Evolutionary conservation across 2,888 invertebrate species (phyloP), one percentile per base, ranked within the genome.

Genomic region (Euplexia lucipara): DNA sequence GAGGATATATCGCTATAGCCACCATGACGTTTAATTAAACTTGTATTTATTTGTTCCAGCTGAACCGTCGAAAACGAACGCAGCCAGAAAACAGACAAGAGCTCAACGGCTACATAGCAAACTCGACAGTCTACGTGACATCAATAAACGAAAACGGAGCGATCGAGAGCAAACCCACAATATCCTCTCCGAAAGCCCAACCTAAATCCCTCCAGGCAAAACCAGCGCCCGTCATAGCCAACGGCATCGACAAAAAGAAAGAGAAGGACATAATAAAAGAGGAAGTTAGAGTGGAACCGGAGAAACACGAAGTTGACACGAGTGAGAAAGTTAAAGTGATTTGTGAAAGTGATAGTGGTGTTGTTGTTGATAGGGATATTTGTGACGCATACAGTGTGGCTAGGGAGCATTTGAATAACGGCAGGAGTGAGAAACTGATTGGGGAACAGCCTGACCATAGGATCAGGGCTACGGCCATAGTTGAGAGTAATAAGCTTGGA

Each of bases 91-190:
- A 93, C 83, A 82, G 91, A 59, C 91, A 92, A 79, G 98, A 97
- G 83, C 94, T 97, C 76, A 98, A 98, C 96, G 98, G 98, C 69
- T 97, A 98, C 88, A 97, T 97, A 86, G 97, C 97, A 88, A 97
- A 97, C 88, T 97, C 97, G 63, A 97, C 97, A 62, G 98, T 98
- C 80, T 98, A 98, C 96, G 98, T 98, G 79, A 98, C 98, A 74
- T 97, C 97, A 78, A 97, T 97, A 54, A 94, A 93, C 90, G 95
- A 95, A 81, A 94, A 95, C 91, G 93, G 95, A 69, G 88, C 95
- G 12, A 93, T 95, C 83, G 94, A 95, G 71, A 91, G 89, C 76
- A 94, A 95, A 70, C 95, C 95, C 1, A 93, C 92, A 3, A 94
- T 92, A 84, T 93, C 95, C 6, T 95, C 95, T 8, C 94, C 95